phyloP scores from a whole-genome alignment of 2,888 invertebrate species.

The Acrocyrtus sp. region DNA sequence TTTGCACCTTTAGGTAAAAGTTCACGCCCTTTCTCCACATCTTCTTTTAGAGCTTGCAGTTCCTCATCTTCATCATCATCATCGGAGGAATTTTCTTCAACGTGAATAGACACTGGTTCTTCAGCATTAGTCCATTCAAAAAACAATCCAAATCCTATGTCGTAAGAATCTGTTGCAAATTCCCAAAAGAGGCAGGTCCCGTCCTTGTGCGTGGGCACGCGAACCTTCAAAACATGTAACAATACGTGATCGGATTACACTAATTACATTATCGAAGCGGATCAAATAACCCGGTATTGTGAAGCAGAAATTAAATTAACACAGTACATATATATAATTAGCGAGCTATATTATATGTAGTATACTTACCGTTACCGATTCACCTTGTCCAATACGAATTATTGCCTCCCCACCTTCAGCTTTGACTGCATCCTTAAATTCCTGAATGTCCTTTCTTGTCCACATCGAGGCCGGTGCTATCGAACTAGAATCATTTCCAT shows the following conservation, averaged over 20 bases:
- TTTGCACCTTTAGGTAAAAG: slow-evolving; percentile 62
- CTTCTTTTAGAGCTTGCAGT: slow-evolving; percentile 67
- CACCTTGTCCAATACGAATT: slow-evolving; percentile 94
- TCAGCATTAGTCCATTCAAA: slow-evolving; percentile 97
- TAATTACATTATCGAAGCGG: background rate
- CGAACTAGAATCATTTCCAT: slow-evolving; percentile 59
- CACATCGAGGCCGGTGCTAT: slow-evolving; percentile 84
- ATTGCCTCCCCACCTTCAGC: slow-evolving; percentile 86
- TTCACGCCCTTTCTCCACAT: slow-evolving; percentile 61
- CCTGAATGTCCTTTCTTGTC: slow-evolving; percentile 88
- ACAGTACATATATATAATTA: too few species aligned
- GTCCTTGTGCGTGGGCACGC: slow-evolving; percentile 95
- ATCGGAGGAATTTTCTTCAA: slow-evolving; percentile 84
- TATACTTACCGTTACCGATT: slow-evolving; percentile 86
- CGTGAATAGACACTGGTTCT: slow-evolving; percentile 90
- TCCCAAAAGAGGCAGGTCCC: slow-evolving; percentile 98
- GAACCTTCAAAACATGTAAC: slow-evolving; percentile 72
- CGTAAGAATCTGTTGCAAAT: slow-evolving; percentile 98
- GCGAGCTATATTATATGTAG: too few species aligned
- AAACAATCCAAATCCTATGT: slow-evolving; percentile 97
- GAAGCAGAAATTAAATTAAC: background rate
- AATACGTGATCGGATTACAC: background rate
- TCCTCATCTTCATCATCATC: slow-evolving; percentile 80
- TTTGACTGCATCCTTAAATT: slow-evolving; percentile 89
- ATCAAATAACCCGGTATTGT: background rate